phyloP scores from a whole-genome alignment of 2,113 vertebrate genomes.

The Chloebia gouldiae region DNA sequence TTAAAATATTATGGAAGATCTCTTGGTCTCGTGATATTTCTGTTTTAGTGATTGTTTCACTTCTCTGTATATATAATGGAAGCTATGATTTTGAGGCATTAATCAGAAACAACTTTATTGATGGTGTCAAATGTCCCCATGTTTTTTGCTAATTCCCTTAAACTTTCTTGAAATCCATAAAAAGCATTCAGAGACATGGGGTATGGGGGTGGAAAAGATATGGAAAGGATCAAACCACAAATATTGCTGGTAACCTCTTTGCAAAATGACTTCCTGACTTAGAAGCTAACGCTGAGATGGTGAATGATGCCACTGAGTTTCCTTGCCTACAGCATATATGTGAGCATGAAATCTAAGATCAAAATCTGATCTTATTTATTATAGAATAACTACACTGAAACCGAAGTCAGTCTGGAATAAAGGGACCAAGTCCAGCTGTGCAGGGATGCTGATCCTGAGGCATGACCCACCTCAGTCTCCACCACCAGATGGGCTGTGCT shows the following conservation, averaged over 20 bases:
- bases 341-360: background rate
- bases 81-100: background rate
- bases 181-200: background rate
- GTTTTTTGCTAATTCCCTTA: background rate
- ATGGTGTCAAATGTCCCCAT: background rate
- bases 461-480: rapidly evolving
- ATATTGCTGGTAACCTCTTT: background rate
- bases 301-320: background rate
- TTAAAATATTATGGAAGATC: background rate
- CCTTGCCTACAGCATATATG: background rate
- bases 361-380: background rate
- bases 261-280: background rate
- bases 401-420: background rate
- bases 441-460: background rate
- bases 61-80: background rate
- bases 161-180: background rate
- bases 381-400: background rate
- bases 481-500: background rate
- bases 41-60: background rate
- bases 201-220: rapidly evolving
- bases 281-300: background rate
- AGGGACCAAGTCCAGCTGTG: background rate
- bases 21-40: background rate
- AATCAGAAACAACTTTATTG: background rate
- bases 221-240: background rate